Evolutionary conservation across 2,797 vertebrate genomes (phyloP).

Genomic region (Podarcis siculus): DNA sequence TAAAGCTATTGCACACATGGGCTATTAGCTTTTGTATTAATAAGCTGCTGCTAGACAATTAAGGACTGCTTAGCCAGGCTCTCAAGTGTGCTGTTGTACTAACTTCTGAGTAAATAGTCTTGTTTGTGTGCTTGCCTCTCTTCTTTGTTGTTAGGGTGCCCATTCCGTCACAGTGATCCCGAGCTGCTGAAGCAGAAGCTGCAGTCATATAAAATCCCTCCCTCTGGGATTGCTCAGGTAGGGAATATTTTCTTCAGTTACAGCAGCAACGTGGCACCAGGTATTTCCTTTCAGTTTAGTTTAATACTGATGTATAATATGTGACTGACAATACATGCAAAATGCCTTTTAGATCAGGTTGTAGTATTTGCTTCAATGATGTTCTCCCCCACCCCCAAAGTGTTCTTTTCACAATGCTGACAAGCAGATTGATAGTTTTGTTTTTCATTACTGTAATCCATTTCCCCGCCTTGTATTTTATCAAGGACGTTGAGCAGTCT

Average conservation of each 20-base stretch:
- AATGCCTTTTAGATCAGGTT: conserved; percentile 19
- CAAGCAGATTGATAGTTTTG: not conserved
- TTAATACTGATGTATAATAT: conserved; percentile 6
- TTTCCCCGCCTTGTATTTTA: conserved; percentile 27
- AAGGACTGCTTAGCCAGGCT: conserved; percentile 64
- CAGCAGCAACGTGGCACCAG: conserved; percentile 23
- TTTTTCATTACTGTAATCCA: conserved; percentile 37
- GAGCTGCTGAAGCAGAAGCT: conserved; percentile 96
- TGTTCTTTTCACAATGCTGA: not conserved
- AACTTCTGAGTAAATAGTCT: conserved; percentile 65
- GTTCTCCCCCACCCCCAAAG: not conserved
- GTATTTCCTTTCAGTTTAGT: conserved; percentile 31
- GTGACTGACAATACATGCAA: conserved; percentile 28
- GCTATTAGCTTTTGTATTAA: conserved; percentile 77
- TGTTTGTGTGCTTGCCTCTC: conserved; percentile 57
- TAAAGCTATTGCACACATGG: conserved; percentile 58
- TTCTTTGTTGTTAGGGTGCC: conserved; percentile 86
- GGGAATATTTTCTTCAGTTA: conserved; percentile 47
- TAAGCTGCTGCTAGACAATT: conserved; percentile 72
- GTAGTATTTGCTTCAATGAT: conserved; percentile 34
- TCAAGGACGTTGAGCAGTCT: not conserved
- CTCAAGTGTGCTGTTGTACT: conserved; percentile 55
- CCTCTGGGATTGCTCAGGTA: conserved; percentile 86
- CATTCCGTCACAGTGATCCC: conserved; percentile 94
- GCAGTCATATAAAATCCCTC: conserved; percentile 89